Conservation (phyloP, 2,888 invertebrate species). For the Octodonta nipae region DNA sequence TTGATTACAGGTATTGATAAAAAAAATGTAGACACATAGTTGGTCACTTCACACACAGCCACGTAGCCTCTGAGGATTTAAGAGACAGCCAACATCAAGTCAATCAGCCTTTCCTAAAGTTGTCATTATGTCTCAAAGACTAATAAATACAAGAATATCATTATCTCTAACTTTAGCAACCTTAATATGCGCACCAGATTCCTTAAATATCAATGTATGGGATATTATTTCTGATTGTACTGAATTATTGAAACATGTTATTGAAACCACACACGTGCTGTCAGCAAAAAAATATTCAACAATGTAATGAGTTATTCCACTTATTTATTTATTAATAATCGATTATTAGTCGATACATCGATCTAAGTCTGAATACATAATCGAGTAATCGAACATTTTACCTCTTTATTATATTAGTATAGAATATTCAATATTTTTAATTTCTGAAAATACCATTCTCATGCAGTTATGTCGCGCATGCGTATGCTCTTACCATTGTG, state of each 20-base stretch:
- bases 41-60: slow-evolving; percentile 11
- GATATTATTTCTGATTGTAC: slow-evolving; percentile 8
- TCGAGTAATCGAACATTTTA: no score
- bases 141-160: slow-evolving; percentile 6
- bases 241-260: slow-evolving; percentile 8
- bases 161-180: slow-evolving; percentile 8
- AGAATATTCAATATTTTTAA: no score
- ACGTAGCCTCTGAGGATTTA: slow-evolving; percentile 7
- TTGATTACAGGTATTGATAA: slow-evolving; percentile 5
- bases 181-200: slow-evolving; percentile 8
- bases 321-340: no score
- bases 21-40: slow-evolving; percentile 11
- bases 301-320: slow-evolving; percentile 17
- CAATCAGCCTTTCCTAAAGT: slow-evolving; percentile 10
- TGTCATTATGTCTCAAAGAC: slow-evolving; percentile 6
- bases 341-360: no score
- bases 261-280: slow-evolving; percentile 8
- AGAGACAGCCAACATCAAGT: slow-evolving; percentile 5
- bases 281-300: slow-evolving; percentile 14
- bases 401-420: no score
- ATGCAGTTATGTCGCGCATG: no score
- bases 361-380: no score
- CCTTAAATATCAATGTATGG: slow-evolving; percentile 10
- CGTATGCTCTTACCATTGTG: no score
- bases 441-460: no score